A percentile compares a stretch with the other conserved stretches of the same genome.
These are phyloP conservation scores for Petrosia ficiformis DNA, from an alignment of 37 sponge, comb jelly and placozoan genomes.

Conservation along the genomic window DNA sequence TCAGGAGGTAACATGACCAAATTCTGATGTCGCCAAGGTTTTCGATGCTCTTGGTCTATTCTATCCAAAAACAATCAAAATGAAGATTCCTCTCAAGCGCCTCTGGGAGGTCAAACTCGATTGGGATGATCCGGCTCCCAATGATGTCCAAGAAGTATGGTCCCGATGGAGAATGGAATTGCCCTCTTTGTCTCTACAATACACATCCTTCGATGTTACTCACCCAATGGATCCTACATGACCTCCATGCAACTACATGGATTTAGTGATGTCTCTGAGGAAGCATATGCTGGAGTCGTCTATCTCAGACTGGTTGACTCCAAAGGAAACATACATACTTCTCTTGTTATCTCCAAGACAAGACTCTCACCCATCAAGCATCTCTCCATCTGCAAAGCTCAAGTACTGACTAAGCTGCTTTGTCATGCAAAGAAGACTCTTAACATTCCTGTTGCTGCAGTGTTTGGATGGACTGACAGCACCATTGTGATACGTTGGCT, in stretches of 20 bases:
- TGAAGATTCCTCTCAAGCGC: not conserved
- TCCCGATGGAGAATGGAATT: not conserved
- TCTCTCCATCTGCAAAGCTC: not conserved
- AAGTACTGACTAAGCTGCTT: not conserved
- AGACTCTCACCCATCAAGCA: constrained; percentile 6
- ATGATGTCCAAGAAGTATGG: not conserved
- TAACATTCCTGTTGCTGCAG: not conserved
- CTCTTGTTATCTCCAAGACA: not conserved
- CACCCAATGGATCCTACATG: not conserved
- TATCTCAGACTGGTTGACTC: not conserved
- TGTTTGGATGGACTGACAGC: not conserved
- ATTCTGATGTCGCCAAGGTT: constrained; percentile 2
- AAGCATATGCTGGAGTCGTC: constrained; percentile 4
- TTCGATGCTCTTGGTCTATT: not conserved
- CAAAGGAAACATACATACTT: not conserved
- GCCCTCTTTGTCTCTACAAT: not conserved
- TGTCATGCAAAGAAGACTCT: not conserved
- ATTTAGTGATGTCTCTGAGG: constrained; percentile 12
- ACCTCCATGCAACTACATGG: not conserved
- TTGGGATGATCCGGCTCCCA: not conserved
- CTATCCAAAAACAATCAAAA: not conserved
- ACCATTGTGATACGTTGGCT: not conserved
- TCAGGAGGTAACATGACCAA: too few relatives aligned
- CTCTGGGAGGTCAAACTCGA: not conserved
- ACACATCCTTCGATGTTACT: not conserved